A percentile compares a stretch with the other conserved stretches of the same genome.
Conservation (phyloP, 2,113 vertebrate genomes). For the Ammodramus savannarum region DNA sequence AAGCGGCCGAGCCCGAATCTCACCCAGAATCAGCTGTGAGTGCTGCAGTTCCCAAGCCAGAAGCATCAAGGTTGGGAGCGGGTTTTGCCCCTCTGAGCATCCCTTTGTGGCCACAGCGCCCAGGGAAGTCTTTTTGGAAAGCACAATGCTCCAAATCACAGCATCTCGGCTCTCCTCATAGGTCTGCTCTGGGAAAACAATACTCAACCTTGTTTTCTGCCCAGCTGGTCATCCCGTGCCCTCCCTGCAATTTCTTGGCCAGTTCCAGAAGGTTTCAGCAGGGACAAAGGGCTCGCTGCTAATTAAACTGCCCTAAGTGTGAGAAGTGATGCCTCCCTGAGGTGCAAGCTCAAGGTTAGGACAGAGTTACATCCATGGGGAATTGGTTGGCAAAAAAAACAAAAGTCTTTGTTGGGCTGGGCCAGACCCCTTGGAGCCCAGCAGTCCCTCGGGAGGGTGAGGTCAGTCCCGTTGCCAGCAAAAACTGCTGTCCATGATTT, state of each 20-base stretch:
- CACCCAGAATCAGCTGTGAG: neutral
- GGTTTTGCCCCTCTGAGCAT: neutral
- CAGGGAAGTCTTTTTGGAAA: neutral
- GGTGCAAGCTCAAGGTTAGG: neutral
- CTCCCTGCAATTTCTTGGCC: neutral
- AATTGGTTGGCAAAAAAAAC: neutral
- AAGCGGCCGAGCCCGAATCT: neutral
- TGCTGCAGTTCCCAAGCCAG: neutral
- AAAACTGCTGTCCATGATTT: neutral
- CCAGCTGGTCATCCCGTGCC: neutral
- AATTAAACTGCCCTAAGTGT: neutral
- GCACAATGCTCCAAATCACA: accelerated
- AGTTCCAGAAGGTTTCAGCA: neutral
- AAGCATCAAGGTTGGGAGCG: neutral
- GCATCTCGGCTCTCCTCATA: accelerated
- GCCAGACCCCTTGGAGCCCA: neutral
- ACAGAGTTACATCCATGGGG: neutral
- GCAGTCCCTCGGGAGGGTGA: neutral
- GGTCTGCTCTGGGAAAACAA: neutral
- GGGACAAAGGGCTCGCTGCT: neutral
- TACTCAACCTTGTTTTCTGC: neutral
- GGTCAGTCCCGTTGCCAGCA: neutral
- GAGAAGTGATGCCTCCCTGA: neutral
- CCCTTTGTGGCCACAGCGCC: accelerated
- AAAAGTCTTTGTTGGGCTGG: neutral